Conservation (phyloP, 2,888 invertebrate genomes). For the Chrysodeixis includens region DNA sequence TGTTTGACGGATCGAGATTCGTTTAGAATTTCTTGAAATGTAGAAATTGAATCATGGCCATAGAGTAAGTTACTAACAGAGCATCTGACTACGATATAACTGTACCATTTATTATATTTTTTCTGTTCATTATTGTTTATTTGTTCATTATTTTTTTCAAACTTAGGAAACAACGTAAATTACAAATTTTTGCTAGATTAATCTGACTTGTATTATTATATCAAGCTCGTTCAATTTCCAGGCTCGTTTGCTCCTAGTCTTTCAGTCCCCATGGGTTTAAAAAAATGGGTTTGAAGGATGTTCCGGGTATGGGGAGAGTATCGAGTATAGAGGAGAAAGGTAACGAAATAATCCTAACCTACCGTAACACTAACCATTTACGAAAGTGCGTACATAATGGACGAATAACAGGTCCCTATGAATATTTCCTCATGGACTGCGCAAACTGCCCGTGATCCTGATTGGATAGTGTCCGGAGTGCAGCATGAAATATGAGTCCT, state of each 20-base stretch:
- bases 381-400: conserved; percentile 14
- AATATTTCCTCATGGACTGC: conserved; percentile 40
- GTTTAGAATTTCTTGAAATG: conserved; percentile 6
- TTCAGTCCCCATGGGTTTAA: no score
- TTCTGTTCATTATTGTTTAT: neutral
- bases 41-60: neutral
- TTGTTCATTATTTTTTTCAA: no score
- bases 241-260: no score
- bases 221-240: no score
- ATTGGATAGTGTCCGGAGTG: conserved; percentile 37
- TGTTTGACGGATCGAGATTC: conserved; percentile 5
- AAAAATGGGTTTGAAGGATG: no score
- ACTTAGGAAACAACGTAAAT: no score
- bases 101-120: no score
- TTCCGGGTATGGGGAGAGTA: neutral
- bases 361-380: neutral
- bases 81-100: neutral
- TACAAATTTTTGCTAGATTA: no score
- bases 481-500: conserved; percentile 50
- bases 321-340: no score
- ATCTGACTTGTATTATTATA: no score
- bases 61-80: neutral
- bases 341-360: no score
- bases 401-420: conserved; percentile 29
- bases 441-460: conserved; percentile 31